phyloP scores from a whole-genome alignment of 2,888 invertebrate genomes.

The Hecatera dysodea region DNA sequence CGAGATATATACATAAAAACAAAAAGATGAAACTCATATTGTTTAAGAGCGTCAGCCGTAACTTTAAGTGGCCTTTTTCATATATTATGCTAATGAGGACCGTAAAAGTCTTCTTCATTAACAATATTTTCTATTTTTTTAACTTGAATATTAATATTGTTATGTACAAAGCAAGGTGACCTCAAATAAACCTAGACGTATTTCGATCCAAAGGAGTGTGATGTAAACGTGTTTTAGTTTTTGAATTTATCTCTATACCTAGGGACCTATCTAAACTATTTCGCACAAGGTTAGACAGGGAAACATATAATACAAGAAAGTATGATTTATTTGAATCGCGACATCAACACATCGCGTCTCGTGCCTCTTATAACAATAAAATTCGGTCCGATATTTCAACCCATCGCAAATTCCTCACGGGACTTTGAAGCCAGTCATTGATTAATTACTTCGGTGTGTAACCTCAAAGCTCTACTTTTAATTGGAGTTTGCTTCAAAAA shows the following conservation, averaged over 20 bases:
- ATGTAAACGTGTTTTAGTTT: constrained; percentile 27
- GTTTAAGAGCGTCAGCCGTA: constrained; percentile 49
- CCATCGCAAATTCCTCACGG: not conserved
- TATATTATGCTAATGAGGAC: constrained; percentile 54
- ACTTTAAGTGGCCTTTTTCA: constrained; percentile 54
- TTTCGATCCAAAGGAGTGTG: not conserved
- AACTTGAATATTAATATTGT: constrained; percentile 26
- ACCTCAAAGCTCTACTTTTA: constrained; percentile 52
- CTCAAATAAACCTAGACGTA: constrained; percentile 14
- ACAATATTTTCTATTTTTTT: constrained; percentile 34
- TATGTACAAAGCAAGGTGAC: constrained; percentile 31
- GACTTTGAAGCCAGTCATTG: constrained; percentile 26
- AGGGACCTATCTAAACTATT: not conserved
- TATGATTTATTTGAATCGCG: too few species aligned
- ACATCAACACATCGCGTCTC: too few species aligned
- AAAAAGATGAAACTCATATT: constrained; percentile 53
- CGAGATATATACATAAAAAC: constrained; percentile 49
- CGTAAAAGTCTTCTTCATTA: constrained; percentile 51
- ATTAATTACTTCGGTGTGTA: constrained; percentile 42
- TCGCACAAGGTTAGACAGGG: not conserved
- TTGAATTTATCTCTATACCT: not conserved
- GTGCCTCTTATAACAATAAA: not conserved
- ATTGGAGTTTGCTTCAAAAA: constrained; percentile 42
- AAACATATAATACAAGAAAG: not conserved
- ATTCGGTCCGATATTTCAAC: constrained; percentile 12